Percentiles rank a stretch among this genome's conserved stretches.
Conservation (phyloP, 1,140 invertebrate genomes). For the Brachionus rubens region DNA sequence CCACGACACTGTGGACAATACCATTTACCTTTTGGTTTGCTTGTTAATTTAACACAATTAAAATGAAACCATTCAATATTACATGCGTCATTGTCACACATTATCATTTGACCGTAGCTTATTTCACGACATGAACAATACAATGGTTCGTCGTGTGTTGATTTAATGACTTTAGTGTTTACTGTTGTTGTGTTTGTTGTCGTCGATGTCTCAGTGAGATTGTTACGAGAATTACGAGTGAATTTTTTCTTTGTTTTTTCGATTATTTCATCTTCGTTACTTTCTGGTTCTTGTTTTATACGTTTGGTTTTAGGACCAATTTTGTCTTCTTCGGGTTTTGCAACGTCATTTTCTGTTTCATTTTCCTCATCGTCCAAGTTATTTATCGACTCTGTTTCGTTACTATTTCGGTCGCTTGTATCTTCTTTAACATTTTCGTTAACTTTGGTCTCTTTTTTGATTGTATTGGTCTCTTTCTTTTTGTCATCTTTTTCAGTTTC, state of each 20-base stretch:
- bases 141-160: conserved; percentile 12
- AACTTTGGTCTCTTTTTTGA: not conserved
- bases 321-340: not conserved
- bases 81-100: conserved; percentile 50
- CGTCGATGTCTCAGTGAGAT: not conserved
- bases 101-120: conserved; percentile 46
- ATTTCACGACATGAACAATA: conserved; percentile 36
- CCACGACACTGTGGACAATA: conserved; percentile 62
- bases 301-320: not conserved
- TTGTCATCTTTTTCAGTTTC: not conserved
- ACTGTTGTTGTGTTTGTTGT: not conserved
- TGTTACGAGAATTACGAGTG: not conserved
- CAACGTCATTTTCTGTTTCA: not conserved
- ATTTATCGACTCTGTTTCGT: conserved; percentile 41
- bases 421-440: not conserved
- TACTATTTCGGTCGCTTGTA: conserved; percentile 29
- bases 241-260: conserved; percentile 8
- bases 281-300: conserved; percentile 40
- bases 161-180: not conserved
- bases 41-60: conserved; percentile 58
- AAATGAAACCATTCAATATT: conserved; percentile 62
- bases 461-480: not conserved
- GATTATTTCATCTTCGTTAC: not conserved
- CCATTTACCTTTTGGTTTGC: conserved; percentile 62
- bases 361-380: conserved; percentile 24